Percentiles rank a stretch among this genome's conserved stretches.
phyloP scores from a whole-genome alignment of 2,113 vertebrate genomes.

The Protobothrops mucrosquamatus region DNA sequence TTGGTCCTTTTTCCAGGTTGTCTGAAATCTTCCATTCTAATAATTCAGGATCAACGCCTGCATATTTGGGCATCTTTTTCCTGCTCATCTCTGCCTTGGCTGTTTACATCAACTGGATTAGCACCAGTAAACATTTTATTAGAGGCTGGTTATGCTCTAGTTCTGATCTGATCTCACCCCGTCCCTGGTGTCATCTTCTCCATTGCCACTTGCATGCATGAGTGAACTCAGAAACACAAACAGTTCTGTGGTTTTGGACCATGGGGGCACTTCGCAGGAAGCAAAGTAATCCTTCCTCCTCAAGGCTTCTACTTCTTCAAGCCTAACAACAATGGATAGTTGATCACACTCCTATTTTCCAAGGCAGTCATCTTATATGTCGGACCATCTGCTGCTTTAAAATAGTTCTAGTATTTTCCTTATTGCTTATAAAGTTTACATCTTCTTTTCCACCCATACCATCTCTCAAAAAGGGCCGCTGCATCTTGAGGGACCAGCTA shows the following conservation, averaged over 20 bases:
- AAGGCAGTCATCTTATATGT: background rate
- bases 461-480: background rate
- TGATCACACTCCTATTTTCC: background rate
- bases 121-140: background rate
- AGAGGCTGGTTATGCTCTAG: background rate
- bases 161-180: background rate
- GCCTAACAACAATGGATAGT: background rate
- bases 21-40: background rate
- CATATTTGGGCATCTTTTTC: background rate
- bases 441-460: background rate
- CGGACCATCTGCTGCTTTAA: background rate
- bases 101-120: background rate
- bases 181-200: too few relatives aligned
- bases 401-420: conserved; percentile 45
- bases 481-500: conserved; percentile 49
- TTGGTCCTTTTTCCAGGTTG: background rate
- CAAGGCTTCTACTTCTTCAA: background rate
- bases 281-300: background rate
- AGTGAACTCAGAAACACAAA: background rate
- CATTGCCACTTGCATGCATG: background rate
- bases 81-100: background rate
- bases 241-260: background rate
- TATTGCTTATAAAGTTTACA: conserved; percentile 30
- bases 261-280: background rate
- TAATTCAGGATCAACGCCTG: background rate